phyloP scores from a whole-genome alignment of 2,888 invertebrate species.

The Eumacrocentrus americanus region DNA sequence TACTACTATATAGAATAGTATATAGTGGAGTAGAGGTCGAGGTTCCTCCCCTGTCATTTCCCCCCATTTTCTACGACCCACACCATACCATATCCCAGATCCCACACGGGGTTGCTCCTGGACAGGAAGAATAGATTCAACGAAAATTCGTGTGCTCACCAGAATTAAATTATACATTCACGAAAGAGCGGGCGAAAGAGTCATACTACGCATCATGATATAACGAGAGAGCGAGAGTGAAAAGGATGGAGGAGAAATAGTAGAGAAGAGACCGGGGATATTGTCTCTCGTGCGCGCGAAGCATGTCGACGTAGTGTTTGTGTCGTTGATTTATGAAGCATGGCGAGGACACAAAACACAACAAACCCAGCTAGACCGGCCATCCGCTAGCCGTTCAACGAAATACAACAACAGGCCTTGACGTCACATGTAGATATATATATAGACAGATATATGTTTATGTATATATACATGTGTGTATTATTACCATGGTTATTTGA shows the following conservation, averaged over 20 bases:
- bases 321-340: slow-evolving; percentile 60
- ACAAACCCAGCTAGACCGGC: slow-evolving; percentile 35
- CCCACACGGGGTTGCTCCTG: neutral
- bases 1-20: slow-evolving; percentile 16
- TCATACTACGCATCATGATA: slow-evolving; percentile 22
- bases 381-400: slow-evolving; percentile 36
- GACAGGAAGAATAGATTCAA: slow-evolving; percentile 22
- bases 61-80: neutral
- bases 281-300: slow-evolving; percentile 38
- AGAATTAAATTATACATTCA: slow-evolving; percentile 51
- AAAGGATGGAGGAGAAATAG: slow-evolving; percentile 37
- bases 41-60: slow-evolving; percentile 25
- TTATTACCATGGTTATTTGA: neutral
- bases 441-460: slow-evolving; percentile 19
- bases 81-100: neutral
- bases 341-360: slow-evolving; percentile 58
- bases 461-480: too few species aligned
- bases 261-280: slow-evolving; percentile 5
- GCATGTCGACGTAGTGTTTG: slow-evolving; percentile 55
- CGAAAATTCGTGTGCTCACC: slow-evolving; percentile 31
- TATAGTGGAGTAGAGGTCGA: slow-evolving; percentile 30
- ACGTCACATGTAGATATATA: slow-evolving; percentile 49
- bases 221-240: slow-evolving; percentile 31
- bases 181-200: slow-evolving; percentile 19
- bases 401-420: slow-evolving; percentile 54